Evolutionary conservation across 2,888 invertebrate genomes (phyloP).

Genomic region (Ophraella communa): DNA sequence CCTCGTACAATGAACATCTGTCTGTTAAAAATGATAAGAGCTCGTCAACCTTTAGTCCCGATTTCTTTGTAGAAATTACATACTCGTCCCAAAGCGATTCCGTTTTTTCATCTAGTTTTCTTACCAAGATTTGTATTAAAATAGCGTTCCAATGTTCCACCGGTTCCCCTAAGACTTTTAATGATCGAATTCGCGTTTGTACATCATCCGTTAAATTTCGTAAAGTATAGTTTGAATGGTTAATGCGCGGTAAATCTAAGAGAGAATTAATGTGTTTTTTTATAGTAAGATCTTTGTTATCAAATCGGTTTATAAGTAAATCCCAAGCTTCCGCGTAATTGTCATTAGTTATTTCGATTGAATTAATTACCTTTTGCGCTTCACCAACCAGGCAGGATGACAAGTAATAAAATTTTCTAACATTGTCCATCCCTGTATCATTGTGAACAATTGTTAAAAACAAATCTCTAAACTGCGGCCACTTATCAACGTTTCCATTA

Average conservation of each 20-base stretch:
- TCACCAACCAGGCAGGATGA: neutral
- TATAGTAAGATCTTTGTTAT: neutral
- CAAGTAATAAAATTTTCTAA: neutral
- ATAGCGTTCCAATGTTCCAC: neutral
- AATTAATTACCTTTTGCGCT: neutral
- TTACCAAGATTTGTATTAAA: neutral
- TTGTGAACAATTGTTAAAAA: neutral
- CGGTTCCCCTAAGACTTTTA: neutral
- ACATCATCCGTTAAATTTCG: neutral
- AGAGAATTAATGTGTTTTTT: no score
- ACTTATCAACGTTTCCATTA: neutral
- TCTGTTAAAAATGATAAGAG: neutral
- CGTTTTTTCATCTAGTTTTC: neutral
- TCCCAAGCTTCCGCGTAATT: neutral
- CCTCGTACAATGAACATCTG: neutral
- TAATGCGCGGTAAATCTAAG: neutral
- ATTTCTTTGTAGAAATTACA: no score
- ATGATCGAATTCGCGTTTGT: neutral
- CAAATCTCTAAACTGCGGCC: neutral
- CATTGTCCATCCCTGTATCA: neutral
- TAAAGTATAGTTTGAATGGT: neutral
- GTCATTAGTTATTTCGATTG: neutral
- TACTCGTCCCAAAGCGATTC: neutral
- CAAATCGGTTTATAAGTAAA: neutral
- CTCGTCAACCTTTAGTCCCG: no score